Percentiles rank a stretch among this genome's conserved stretches.
These are phyloP conservation scores for Drosophila robusta DNA, from an alignment of 2,888 invertebrate genomes.

Conservation along the genomic window DNA sequence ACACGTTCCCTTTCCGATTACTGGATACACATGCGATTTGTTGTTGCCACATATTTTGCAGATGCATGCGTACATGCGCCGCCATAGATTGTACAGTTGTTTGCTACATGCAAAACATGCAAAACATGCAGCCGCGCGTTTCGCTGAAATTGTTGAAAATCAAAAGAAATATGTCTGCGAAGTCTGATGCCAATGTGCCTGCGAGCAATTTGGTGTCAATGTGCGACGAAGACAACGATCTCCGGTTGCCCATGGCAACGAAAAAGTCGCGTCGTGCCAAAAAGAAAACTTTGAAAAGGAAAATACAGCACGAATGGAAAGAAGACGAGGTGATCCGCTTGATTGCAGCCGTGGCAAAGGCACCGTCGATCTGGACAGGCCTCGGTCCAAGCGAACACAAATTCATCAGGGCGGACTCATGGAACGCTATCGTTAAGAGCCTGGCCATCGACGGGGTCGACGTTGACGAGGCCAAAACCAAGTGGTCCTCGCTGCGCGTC, in stretches of 20 bases:
- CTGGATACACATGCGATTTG: background rate
- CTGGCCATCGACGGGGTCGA: constrained; percentile 12
- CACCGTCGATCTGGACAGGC: constrained; percentile 12
- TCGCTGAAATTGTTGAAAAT: background rate
- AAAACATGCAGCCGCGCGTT: background rate
- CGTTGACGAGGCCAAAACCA: constrained; percentile 20
- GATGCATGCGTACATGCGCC: too few relatives aligned
- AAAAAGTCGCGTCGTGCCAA: constrained; percentile 6
- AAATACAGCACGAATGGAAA: constrained; percentile 19
- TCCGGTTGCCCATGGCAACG: background rate
- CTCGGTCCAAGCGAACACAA: background rate
- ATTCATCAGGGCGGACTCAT: background rate
- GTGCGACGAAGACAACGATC: background rate
- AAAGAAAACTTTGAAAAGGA: background rate
- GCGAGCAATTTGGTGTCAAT: background rate
- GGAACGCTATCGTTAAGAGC: constrained; percentile 1
- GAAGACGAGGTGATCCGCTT: constrained; percentile 11
- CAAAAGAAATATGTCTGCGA: background rate
- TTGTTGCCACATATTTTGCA: too few relatives aligned
- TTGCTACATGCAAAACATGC: background rate
- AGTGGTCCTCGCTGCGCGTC: constrained; percentile 21
- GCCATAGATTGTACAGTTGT: too few relatives aligned
- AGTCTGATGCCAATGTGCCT: background rate
- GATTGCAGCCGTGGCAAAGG: constrained; percentile 13
- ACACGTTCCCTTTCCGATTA: background rate